Evolutionary conservation across 2,888 invertebrate species (phyloP).

Genomic region (Andrena haemorrhoa): DNA sequence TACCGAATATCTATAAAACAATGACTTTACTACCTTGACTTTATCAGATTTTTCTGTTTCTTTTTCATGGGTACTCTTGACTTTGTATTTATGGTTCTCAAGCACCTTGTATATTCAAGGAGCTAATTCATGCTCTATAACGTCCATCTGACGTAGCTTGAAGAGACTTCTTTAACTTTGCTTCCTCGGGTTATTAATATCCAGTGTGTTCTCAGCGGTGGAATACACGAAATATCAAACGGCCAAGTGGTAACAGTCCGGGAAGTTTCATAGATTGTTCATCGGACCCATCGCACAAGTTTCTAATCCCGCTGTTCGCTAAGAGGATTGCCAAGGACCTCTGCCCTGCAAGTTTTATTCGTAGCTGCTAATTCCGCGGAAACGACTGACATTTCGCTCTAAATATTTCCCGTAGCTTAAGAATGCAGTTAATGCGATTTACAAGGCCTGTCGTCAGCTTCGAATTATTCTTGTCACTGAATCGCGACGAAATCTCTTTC

Average conservation of each 20-base stretch:
- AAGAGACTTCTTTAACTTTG: constrained; percentile 8
- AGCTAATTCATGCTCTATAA: neutral
- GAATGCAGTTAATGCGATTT: constrained; percentile 9
- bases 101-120: too few relatives aligned
- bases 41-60: too few relatives aligned
- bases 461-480: neutral
- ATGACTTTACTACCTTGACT: too few relatives aligned
- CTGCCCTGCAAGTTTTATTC: constrained; percentile 21
- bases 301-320: constrained; percentile 25
- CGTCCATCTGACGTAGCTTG: neutral
- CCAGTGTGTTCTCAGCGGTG: constrained; percentile 22
- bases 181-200: constrained; percentile 36
- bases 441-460: neutral
- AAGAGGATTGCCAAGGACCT: constrained; percentile 2
- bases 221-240: constrained; percentile 35
- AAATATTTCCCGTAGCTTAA: neutral
- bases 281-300: constrained; percentile 25
- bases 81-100: too few relatives aligned
- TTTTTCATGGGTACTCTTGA: too few relatives aligned
- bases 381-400: constrained; percentile 9
- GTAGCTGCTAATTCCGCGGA: neutral
- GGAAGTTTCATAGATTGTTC: constrained; percentile 31
- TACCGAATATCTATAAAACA: too few relatives aligned
- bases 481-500: neutral
- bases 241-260: constrained; percentile 25